Evolutionary conservation across 2,888 invertebrate species (phyloP).

Genomic region (Norana najaformis): DNA sequence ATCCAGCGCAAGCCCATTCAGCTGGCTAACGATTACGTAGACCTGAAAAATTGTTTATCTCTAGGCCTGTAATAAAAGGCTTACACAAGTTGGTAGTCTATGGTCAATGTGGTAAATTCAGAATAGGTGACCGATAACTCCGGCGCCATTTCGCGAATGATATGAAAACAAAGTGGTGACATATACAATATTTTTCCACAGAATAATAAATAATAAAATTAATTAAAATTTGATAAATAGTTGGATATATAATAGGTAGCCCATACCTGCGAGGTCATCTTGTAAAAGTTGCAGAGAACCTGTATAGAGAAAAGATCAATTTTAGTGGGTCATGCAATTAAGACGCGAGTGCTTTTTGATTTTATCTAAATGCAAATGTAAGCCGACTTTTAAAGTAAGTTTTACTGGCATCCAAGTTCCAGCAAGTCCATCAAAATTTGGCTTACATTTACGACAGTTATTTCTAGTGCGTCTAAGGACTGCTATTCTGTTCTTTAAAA

Average conservation of each 20-base stretch:
- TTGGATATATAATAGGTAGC: not conserved
- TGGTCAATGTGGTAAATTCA: not conserved
- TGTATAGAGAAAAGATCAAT: not conserved
- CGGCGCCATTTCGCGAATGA: not conserved
- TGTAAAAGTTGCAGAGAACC: not conserved
- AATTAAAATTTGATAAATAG: not conserved
- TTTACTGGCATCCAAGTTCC: not conserved
- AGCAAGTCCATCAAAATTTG: not conserved
- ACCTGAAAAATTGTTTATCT: not conserved
- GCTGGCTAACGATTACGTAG: conserved; percentile 36
- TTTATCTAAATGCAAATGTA: not conserved
- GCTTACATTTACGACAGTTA: not conserved
- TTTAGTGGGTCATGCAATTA: not conserved
- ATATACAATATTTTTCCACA: no score
- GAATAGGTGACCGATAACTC: not conserved
- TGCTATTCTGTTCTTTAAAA: not conserved
- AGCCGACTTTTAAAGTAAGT: not conserved
- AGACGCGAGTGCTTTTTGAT: not conserved
- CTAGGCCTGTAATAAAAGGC: not conserved
- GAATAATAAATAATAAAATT: not conserved
- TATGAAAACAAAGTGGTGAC: not conserved
- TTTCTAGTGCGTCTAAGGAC: not conserved
- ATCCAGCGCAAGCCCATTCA: conserved; percentile 36
- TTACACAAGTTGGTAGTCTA: not conserved
- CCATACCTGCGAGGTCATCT: not conserved